Base-by-base conservation (phyloP, 2,113 vertebrate species). In the Perca fluviatilis region DNA sequence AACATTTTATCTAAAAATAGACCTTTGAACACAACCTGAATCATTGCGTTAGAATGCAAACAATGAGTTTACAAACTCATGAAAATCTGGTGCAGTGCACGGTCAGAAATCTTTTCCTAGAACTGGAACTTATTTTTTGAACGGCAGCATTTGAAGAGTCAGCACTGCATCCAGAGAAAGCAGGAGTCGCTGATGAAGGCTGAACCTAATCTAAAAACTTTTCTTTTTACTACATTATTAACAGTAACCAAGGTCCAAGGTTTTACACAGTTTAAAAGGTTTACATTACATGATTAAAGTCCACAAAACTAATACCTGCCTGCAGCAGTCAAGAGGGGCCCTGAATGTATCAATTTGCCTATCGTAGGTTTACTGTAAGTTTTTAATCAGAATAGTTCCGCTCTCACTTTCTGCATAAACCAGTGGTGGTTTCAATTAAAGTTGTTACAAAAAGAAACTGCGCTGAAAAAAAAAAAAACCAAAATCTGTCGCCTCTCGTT, bases 1-100 rank as follows among this genome's bases (percentile, higher is more conserved):
- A 56, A 43, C 60, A 71, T 71, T 64, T 76, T 1, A 64, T 53
- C 19, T 21, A 50, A 25, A 77, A 82, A 63, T 68, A 36, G 18
- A 61, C 30, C 9, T 74, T 51, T 43, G 9, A 43, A 43, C 40
- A 60, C 12, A 40, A 66, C 21, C 12, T 18, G 21, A 64, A 80
- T 58, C n/a, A 50, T 15, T 58, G 71, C 5, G 9, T 53, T 9
- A 33, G 6, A 16, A 23, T 63, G 40, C n/a, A 51, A 50, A 51
- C 14, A 53, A 58, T 61, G 23, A 19, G 30, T 64, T 65, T 65
- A 53, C 13, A 33, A 19, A 61, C 30, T 57, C 27, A 25, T 25
- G 25, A 62, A 70, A 60, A 66, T 40, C 27, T 60, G 19, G 1
- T 43, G 21, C 23, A 43, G 43, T 30, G 60, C 16, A 18, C 19